phyloP scores from a whole-genome alignment of 2,888 invertebrate genomes.

The Coenonympha arcania region DNA sequence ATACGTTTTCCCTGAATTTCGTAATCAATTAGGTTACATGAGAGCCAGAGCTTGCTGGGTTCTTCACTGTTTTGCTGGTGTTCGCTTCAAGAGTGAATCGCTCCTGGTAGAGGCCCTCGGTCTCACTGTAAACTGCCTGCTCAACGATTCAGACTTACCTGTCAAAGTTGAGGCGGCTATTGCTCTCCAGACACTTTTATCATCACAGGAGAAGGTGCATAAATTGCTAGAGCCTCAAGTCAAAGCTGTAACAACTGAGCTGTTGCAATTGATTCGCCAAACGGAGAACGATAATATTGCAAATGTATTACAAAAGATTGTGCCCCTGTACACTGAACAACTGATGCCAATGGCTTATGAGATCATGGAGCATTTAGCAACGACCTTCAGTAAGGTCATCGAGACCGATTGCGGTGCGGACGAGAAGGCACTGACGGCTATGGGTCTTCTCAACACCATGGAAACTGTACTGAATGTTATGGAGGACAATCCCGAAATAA shows the following conservation, averaged over 20 bases:
- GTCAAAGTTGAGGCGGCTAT: constrained; percentile 98
- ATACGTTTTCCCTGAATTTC: constrained; percentile 95
- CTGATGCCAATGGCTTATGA: constrained; percentile 94
- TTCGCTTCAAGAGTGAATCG: constrained; percentile 87
- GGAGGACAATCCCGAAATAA: constrained; percentile 87
- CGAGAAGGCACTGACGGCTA: constrained; percentile 96
- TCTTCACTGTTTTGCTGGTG: constrained; percentile 90
- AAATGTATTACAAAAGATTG: constrained; percentile 94
- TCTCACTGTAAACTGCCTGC: constrained; percentile 83
- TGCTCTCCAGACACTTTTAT: constrained; percentile 91
- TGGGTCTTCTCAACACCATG: constrained; percentile 96
- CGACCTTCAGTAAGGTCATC: constrained; percentile 82
- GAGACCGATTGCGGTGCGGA: constrained; percentile 91
- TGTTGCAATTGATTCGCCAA: constrained; percentile 92
- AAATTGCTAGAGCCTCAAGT: constrained; percentile 85
- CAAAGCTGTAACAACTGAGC: constrained; percentile 85
- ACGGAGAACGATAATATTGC: constrained; percentile 99
- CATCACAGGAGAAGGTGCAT: constrained; percentile 84
- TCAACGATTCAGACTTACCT: constrained; percentile 92
- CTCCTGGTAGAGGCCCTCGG: constrained; percentile 86
- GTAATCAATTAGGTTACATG: constrained; percentile 85
- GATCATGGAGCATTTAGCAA: constrained; percentile 93
- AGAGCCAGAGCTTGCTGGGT: constrained; percentile 97
- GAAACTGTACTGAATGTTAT: constrained; percentile 95
- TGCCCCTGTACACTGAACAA: constrained; percentile 90